A percentile compares a stretch with the other conserved stretches of the same genome.
These are phyloP conservation scores for Brachionus koreanus DNA, from an alignment of 1,140 invertebrate species.

Conservation along the genomic window DNA sequence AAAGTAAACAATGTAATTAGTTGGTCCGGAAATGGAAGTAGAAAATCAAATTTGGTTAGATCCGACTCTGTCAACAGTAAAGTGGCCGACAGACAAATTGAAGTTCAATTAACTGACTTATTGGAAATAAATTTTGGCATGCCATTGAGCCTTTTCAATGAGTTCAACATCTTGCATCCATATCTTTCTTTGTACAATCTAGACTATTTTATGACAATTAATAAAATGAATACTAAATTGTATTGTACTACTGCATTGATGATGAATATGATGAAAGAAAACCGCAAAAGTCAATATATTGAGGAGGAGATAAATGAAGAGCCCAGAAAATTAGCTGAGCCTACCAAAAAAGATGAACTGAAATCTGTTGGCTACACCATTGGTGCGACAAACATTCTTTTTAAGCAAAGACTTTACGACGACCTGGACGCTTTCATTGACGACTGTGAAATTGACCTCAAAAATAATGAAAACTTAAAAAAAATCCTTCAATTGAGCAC, in stretches of 20 bases:
- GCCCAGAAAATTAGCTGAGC: not conserved
- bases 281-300: not conserved
- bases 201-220: slow-evolving; percentile 67
- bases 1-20: slow-evolving; percentile 24
- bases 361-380: slow-evolving; percentile 78
- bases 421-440: slow-evolving; percentile 61
- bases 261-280: slow-evolving; percentile 44
- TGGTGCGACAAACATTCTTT: slow-evolving; percentile 93
- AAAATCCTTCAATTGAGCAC: slow-evolving; percentile 80
- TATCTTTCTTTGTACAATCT: slow-evolving; percentile 92
- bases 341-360: not conserved
- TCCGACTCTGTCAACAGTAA: not conserved
- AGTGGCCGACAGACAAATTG: not conserved
- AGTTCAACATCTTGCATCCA: slow-evolving; percentile 88
- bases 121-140: slow-evolving; percentile 42
- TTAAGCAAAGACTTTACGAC: slow-evolving; percentile 73
- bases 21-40: not conserved
- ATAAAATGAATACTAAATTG: slow-evolving; percentile 42
- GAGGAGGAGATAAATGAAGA: not conserved
- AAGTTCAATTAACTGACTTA: slow-evolving; percentile 1
- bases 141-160: slow-evolving; percentile 47
- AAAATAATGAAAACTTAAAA: slow-evolving; percentile 72
- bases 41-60: not conserved
- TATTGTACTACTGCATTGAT: slow-evolving; percentile 40
- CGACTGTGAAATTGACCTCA: slow-evolving; percentile 78